Conservation (phyloP, 1,140 invertebrate genomes). For the Doryteuthis pealeii region DNA sequence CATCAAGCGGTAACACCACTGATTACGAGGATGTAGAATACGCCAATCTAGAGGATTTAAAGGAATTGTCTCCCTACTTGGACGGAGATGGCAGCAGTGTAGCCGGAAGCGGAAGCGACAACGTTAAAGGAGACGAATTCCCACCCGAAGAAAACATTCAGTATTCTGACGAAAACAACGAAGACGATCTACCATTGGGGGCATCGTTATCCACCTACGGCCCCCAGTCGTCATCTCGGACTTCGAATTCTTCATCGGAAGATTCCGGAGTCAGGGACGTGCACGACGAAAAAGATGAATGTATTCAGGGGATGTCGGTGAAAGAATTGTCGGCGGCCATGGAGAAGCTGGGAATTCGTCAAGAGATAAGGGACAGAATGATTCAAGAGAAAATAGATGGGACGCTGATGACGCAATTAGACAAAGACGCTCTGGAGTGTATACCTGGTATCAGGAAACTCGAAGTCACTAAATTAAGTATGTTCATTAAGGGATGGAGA, state of each 20-base stretch:
- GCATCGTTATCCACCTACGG: constrained; percentile 19
- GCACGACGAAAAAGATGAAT: background rate
- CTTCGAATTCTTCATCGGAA: constrained; percentile 3
- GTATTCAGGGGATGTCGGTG: constrained; percentile 5
- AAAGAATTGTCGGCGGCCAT: constrained; percentile 12
- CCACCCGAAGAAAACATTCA: background rate
- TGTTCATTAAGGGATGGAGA: constrained; percentile 19
- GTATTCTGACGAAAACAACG: background rate
- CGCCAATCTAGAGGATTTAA: background rate
- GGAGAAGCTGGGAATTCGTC: constrained; percentile 8
- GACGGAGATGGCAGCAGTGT: background rate
- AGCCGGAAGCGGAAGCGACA: constrained; percentile 1
- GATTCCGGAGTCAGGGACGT: background rate
- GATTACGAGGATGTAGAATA: constrained; percentile 11
- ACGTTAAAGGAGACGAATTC: background rate
- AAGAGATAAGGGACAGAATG: constrained; percentile 15
- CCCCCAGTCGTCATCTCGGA: background rate
- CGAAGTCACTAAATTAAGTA: constrained; percentile 20
- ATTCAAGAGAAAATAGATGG: constrained; percentile 24
- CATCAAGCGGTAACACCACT: constrained; percentile 1
- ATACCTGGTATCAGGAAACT: constrained; percentile 19
- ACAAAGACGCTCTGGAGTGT: constrained; percentile 18
- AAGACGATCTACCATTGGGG: constrained; percentile 24
- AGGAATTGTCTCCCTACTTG: background rate
- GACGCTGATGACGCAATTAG: constrained; percentile 13